Conservation (phyloP, 1,140 invertebrate species). For the Drosophila bipectinata region DNA sequence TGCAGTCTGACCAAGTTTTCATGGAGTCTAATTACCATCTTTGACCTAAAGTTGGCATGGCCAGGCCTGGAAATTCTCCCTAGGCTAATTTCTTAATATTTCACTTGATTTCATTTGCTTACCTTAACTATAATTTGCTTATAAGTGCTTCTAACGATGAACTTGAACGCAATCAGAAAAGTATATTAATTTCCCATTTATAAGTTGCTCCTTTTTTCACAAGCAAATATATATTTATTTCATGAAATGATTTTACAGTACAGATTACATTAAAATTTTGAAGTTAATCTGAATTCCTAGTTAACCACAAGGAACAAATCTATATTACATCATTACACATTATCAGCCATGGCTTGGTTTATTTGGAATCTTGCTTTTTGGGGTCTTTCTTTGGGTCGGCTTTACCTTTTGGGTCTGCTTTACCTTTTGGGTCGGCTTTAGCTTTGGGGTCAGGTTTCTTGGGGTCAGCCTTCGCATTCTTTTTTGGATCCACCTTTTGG, state of each 20-base stretch:
- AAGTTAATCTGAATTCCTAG: background rate
- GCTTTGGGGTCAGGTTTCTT: background rate
- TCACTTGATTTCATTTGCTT: slow-evolving; percentile 27
- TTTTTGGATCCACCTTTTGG: background rate
- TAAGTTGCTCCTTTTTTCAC: too few relatives aligned
- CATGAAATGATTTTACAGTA: background rate
- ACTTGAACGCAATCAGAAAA: background rate
- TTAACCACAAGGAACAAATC: background rate
- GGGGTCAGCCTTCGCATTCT: background rate
- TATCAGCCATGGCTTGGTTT: background rate
- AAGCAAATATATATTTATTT: background rate
- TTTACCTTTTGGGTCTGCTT: background rate
- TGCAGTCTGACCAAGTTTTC: slow-evolving; percentile 44
- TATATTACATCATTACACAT: background rate
- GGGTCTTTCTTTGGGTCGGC: background rate
- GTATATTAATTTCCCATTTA: too few relatives aligned
- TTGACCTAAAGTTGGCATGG: slow-evolving; percentile 44
- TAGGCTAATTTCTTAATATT: slow-evolving; percentile 70
- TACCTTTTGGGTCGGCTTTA: background rate
- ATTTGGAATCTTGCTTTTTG: background rate
- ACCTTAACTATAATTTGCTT: background rate
- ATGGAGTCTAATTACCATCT: slow-evolving; percentile 67
- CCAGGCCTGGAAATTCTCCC: slow-evolving; percentile 40
- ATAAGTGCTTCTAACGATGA: background rate
- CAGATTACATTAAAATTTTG: slow-evolving; percentile 17